Base-by-base conservation (phyloP, 1,140 invertebrate genomes). In the Probaryconus sp. region DNA sequence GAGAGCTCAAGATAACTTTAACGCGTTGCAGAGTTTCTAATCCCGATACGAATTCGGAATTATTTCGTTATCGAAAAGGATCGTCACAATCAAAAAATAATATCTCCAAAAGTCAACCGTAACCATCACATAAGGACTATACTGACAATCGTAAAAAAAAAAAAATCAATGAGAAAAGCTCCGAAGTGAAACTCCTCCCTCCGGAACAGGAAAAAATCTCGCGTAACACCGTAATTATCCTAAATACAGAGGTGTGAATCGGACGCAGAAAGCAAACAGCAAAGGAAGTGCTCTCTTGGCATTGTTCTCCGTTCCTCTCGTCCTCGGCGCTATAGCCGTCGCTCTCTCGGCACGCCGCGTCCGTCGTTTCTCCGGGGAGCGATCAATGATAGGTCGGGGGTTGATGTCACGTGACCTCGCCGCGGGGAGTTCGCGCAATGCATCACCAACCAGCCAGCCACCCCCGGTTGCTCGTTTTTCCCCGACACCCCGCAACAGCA, bases 351-450 rank as follows among this genome's bases (percentile, higher is more conserved):
- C 78, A 82, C 80, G 70, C 79, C 80, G 79, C 81, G 83, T 85
- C 81, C 82, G 71, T 81, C 83, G 83, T 82, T 84, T 78, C 85
- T 87, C 85, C 81, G 79, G 84, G 85, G 83, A 86, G 82, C 84
- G 85, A 87, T 87, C 85, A 85, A 87, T 87, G 85, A 86, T 84
- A 85, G 83, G 84, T 80, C 79, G 78, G 80, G 79, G 80, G 82
- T 81, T 79, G 81, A 82, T 80, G 79, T 85, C 84, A 86, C 85
- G 83, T 85, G 84, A 87, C 81, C 83, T 79, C 77, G 80, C 81
- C 81, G 81, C 81, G 84, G 81, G 85, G 84, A 85, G 85, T 84
- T 85, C 85, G 85, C 85, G 84, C 85, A 86, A 87, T 87, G 85
- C 85, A 87, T 87, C 85, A 85, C 83, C 83, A 87, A 83, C 85